Evolutionary conservation across 2,797 vertebrate genomes (phyloP).

Genomic region (Spinibarbus caldwelli): DNA sequence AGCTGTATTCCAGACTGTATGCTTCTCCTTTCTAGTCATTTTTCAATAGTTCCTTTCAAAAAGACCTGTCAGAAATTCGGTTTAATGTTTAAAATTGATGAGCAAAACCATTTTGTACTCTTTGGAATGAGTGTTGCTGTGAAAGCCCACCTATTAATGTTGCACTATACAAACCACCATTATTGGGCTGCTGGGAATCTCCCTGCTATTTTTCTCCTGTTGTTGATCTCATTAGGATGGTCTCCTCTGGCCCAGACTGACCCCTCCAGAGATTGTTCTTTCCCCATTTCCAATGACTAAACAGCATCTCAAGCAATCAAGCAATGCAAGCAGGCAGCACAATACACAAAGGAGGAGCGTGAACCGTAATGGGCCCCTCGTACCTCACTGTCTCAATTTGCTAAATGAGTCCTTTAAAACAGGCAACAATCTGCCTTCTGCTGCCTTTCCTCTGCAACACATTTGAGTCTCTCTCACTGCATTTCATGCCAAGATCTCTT

Average conservation of each 20-base stretch:
- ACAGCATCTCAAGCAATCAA: conserved; percentile 46
- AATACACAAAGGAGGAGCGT: conserved; percentile 16
- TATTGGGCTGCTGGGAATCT: not conserved
- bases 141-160: not conserved
- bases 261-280: conserved; percentile 28
- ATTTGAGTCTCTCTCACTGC: conserved; percentile 28
- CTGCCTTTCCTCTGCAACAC: conserved; percentile 29
- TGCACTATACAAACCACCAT: not conserved
- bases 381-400: conserved; percentile 44
- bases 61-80: not conserved
- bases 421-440: conserved; percentile 35
- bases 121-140: not conserved
- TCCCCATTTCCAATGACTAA: conserved; percentile 26
- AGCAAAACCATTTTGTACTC: not conserved
- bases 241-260: not conserved
- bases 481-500: conserved; percentile 31
- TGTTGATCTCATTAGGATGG: conserved; percentile 26
- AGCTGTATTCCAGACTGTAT: not conserved
- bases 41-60: not conserved
- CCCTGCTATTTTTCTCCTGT: not conserved
- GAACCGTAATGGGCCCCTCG: conserved; percentile 44
- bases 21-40: not conserved
- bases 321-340: not conserved
- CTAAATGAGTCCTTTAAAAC: conserved; percentile 49
- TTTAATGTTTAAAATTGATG: not conserved